Base-by-base conservation (phyloP, 2,113 vertebrate species). In the Paratilapia polleni region DNA sequence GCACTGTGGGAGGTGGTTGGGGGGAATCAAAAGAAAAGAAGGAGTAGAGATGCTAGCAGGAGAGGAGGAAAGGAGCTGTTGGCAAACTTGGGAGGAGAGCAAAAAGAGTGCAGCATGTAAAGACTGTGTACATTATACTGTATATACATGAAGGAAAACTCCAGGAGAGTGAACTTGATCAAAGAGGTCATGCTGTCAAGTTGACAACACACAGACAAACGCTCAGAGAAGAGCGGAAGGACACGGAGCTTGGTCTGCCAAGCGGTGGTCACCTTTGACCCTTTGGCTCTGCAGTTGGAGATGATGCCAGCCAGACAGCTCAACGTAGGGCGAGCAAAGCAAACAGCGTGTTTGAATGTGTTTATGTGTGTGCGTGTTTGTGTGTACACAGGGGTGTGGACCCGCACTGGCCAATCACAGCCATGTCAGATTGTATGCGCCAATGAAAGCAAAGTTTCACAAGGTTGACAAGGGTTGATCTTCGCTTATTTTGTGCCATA, bases 261-360 rank as follows among this genome's bases (percentile, higher is more conserved):
- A 91, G 84, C 85, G 9, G 81, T 74, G 86, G 77, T 87, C 84
- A 92, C 88, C 94, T 92, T 91, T 89, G 93, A 94, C 92, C 90
- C 83, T 68, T 91, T 94, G 92, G 92, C 92, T 89, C 82, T 76
- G 82, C 75, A 64, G 74, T 34, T 79, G 66, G 78, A 85, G 88
- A 87, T 84, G 88, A 89, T 93, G 91, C 90, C 92, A 93, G 87
- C 81, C 90, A 94, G 91, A 90, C 90, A 87, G 90, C 85, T 93
- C 93, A 92, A 80, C 38, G 22, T 83, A 91, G 92, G 88, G 58
- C 63, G 93, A 91, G 92, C 82, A 89, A 84, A 92, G 91, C 90
- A 91, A 90, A 91, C 90, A 85, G 73, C 81, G 84, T 68, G 88
- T 85, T 68, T 86, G 77, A 86, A 68, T 14, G 77, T 81, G 87